Evolutionary conservation across 2,113 vertebrate species (phyloP), one percentile per base, ranked within the genome.

Genomic region (Carassius gibelio): DNA sequence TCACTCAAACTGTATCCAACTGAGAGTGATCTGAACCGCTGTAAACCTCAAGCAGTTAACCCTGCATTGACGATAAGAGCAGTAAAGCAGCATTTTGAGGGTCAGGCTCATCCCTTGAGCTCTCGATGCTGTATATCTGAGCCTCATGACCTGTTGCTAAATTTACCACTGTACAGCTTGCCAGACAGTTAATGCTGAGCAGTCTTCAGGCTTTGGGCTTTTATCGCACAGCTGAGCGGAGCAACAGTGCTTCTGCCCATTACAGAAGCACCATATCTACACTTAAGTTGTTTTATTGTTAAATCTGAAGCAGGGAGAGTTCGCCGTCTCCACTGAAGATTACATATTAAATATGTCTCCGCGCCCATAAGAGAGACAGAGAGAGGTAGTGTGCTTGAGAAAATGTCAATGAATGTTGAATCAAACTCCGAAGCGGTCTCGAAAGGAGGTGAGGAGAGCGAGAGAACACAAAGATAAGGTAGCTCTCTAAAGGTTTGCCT

Each of bases 121-220:
- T 45, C 50, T 75, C 86, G 34, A 57, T 71, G 62, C 64, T 91
- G 93, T 93, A 91, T 93, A 94, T 94, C 92, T 92, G 92, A 92
- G 91, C 89, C 90, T 92, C 89, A 87, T 91, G 88, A 90, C 90
- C 92, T 91, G 91, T 92, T 93, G 90, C 93, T 94, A 94, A 93
- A 94, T 94, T 94, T 95, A 93, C 91, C 88, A 88, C 88, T 78
- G 81, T 90, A 89, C 91, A n/a, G n/a, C 57, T 61, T 61, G 21
- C 57, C 57, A 90, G 90, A 93, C 89, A 91, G 92, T 94, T 88
- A 91, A 89, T 84, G 86, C 90, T 91, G 88, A 76, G 42, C 71
- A 91, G 88, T 93, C 92, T 90, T 91, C 72, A 57, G 23, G 48
- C 74, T 55, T 55, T 30, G 0, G 11, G 72, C 45, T 57, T 77